Conservation (phyloP, 1,140 invertebrate genomes). For the Nebria ingens region DNA sequence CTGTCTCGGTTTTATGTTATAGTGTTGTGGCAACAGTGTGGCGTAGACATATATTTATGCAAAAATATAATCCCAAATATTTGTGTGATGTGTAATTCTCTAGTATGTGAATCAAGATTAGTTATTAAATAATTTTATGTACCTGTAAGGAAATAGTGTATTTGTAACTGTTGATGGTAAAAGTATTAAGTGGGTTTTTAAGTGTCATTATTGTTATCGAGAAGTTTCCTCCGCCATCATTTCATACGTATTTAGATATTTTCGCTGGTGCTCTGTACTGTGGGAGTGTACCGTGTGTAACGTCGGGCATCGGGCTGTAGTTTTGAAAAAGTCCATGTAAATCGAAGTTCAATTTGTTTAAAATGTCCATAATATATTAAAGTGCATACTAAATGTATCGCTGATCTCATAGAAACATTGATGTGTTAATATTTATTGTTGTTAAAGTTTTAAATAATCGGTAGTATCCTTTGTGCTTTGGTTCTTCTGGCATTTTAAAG, state of each 20-base stretch:
- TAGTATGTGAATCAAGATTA: too few relatives aligned
- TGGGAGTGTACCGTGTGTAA: neutral
- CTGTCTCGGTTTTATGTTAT: too few relatives aligned
- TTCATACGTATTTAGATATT: conserved; percentile 9
- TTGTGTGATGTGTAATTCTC: neutral
- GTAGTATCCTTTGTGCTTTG: neutral
- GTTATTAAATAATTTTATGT: too few relatives aligned
- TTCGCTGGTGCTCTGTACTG: too few relatives aligned
- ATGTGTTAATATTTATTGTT: conserved; percentile 5
- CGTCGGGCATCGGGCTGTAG: neutral
- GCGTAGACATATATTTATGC: neutral
- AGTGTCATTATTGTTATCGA: neutral
- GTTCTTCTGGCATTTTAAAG: neutral
- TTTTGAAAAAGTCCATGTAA: neutral
- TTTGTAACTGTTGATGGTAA: neutral
- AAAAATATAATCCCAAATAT: neutral
- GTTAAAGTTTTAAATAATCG: conserved; percentile 3
- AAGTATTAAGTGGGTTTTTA: neutral
- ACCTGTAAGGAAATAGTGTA: too few relatives aligned
- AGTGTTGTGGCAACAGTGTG: neutral
- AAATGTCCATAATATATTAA: neutral
- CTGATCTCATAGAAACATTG: neutral
- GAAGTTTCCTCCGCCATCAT: neutral
- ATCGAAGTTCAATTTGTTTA: neutral
- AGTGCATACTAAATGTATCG: neutral